Conservation (phyloP, 2,888 invertebrate genomes). For the Torymus texanus region DNA sequence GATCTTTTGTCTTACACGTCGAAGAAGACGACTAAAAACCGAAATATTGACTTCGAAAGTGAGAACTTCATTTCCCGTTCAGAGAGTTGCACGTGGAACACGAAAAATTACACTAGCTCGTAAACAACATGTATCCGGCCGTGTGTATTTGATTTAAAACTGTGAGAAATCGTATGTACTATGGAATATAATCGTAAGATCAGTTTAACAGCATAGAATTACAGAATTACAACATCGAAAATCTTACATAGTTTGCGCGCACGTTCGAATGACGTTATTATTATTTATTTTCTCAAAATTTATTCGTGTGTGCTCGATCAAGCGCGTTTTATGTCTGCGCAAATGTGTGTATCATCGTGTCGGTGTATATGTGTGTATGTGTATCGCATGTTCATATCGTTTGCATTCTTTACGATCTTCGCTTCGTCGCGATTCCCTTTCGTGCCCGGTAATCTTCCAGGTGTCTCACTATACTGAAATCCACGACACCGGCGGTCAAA, state of each 20-base stretch:
- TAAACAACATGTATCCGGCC: not conserved
- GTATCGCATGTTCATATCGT: constrained; percentile 38
- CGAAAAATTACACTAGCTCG: constrained; percentile 38
- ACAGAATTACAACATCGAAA: constrained; percentile 74
- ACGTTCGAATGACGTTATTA: constrained; percentile 40
- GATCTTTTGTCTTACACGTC: constrained; percentile 26
- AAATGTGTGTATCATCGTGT: constrained; percentile 16
- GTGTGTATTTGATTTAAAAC: constrained; percentile 22
- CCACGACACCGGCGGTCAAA: constrained; percentile 26
- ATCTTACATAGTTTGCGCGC: constrained; percentile 63
- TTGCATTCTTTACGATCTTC: constrained; percentile 45
- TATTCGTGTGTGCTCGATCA: constrained; percentile 39
- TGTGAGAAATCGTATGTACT: constrained; percentile 61
- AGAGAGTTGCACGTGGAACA: constrained; percentile 27
- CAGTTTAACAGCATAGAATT: constrained; percentile 71
- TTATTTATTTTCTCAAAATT: constrained; percentile 38
- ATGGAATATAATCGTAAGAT: constrained; percentile 69
- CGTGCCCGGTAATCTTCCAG: constrained; percentile 19
- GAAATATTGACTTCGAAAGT: constrained; percentile 39
- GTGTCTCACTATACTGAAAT: constrained; percentile 1
- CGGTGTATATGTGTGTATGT: constrained; percentile 22
- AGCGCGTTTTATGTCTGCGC: constrained; percentile 18
- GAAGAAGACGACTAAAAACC: constrained; percentile 32
- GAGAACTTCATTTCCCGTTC: constrained; percentile 13
- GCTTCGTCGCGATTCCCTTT: constrained; percentile 33